phyloP scores from a whole-genome alignment of 1,140 invertebrate species.

The Microplitis demolitor region DNA sequence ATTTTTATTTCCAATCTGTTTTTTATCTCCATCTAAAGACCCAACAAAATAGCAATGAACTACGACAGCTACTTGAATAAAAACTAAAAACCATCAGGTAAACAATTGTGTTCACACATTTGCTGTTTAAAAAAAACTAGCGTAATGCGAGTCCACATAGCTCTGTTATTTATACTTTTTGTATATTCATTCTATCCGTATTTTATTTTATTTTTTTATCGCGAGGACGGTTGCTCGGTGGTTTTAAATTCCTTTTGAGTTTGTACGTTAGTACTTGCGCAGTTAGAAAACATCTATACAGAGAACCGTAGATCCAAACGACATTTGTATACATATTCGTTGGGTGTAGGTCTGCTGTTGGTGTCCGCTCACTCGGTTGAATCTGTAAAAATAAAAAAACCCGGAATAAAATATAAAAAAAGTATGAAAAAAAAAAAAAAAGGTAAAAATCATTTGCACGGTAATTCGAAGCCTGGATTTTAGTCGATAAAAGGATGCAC shows the following conservation, averaged over 20 bases:
- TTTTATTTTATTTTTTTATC: slow-evolving; percentile 18
- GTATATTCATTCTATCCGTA: no score
- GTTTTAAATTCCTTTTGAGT: slow-evolving; percentile 62
- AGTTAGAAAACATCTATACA: not conserved
- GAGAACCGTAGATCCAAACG: not conserved
- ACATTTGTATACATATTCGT: not conserved
- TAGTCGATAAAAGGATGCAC: slow-evolving; percentile 63
- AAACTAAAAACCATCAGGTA: no score
- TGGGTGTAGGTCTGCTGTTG: not conserved
- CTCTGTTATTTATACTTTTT: no score
- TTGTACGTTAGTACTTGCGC: slow-evolving; percentile 39
- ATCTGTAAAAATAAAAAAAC: slow-evolving; percentile 30
- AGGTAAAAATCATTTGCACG: slow-evolving; percentile 62
- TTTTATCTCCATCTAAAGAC: no score
- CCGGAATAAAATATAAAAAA: slow-evolving; percentile 27
- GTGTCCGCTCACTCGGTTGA: not conserved
- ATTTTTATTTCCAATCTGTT: not conserved
- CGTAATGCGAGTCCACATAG: no score
- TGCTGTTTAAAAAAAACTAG: no score
- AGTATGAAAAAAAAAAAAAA: slow-evolving; percentile 37
- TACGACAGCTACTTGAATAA: no score
- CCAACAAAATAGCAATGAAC: no score
- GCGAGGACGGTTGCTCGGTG: slow-evolving; percentile 37
- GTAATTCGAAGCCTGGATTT: slow-evolving; percentile 64
- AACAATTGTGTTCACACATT: no score